These are phyloP conservation scores for Brachionus paranguensis DNA, from an alignment of 1,140 invertebrate species.

Conservation along the genomic window DNA sequence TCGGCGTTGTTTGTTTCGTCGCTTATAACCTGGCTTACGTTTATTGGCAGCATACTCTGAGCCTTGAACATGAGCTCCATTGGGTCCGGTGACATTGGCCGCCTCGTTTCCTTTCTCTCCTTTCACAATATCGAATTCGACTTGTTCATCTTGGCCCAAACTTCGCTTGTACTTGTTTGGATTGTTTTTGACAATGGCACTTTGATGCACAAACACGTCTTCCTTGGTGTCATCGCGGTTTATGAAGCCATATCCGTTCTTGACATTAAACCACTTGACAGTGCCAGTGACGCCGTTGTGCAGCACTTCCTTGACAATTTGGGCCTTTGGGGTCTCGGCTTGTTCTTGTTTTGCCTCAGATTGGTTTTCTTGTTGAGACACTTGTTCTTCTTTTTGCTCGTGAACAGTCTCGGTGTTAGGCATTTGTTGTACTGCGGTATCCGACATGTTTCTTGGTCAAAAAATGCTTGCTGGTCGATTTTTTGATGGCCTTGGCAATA, in stretches of 20 bases:
- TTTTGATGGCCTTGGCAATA: neutral
- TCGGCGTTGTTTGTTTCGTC: neutral
- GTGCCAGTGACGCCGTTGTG: constrained; percentile 65
- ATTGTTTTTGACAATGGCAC: constrained; percentile 92
- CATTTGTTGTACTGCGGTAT: neutral
- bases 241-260: constrained; percentile 99
- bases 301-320: constrained; percentile 7
- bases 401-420: neutral
- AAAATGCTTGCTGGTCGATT: constrained; percentile 18
- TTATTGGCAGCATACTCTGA: constrained; percentile 79
- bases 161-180: constrained; percentile 93
- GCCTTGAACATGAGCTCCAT: constrained; percentile 82
- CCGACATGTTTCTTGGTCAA: constrained; percentile 1
- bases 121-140: constrained; percentile 95
- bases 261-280: constrained; percentile 97
- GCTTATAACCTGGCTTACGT: constrained; percentile 28
- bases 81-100: constrained; percentile 89
- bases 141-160: constrained; percentile 94
- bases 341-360: neutral
- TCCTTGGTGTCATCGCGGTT: constrained; percentile 96
- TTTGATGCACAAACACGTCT: constrained; percentile 94
- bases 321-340: neutral
- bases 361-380: neutral
- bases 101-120: constrained; percentile 75
- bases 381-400: neutral